Base-by-base conservation (phyloP, 2,113 vertebrate species). In the Cebidichthys violaceus region DNA sequence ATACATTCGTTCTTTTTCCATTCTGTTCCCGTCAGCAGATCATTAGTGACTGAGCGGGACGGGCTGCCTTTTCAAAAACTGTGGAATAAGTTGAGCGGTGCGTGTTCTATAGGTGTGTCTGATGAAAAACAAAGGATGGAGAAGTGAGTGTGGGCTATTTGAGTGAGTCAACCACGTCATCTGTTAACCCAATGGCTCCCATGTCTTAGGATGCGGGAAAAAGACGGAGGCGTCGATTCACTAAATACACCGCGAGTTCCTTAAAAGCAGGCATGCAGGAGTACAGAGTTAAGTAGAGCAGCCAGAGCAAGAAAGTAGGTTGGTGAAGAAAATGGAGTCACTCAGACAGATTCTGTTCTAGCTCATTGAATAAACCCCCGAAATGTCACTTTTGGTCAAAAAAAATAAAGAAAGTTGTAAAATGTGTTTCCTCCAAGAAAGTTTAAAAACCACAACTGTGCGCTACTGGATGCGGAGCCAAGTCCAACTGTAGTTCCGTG, bases 21-120 rank as follows among this genome's bases (percentile, higher is more conserved):
- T 80, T 90, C 55, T 82, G 22, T 76, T 76, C 60, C 75, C 9
- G n/a, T 86, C 81, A 86, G 81, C 52, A 35, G 27, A 71, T 80
- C 64, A 45, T 79, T 55, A 71, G 62, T 62, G 52, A 27, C 11
- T 50, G 77, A 54, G 67, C 18, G 22, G 72, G 35, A 68, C 55
- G 9, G 52, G 37, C 18, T 4, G n/a, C 61, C 37, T 88, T 70
- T 70, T 71, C 35, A 18, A 29, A 75, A 33, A 60, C 59, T 37
- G n/a, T 1, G 37, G 43, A 62, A 15, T 20, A 24, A 43, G 24
- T 0, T 71, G 71, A 31, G 82, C 35, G 50, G 69, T 47, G 62
- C 78, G 78, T 75, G 75, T 70, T 2, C n/a, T 57, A 61, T 35
- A 62, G 78, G 81, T 75, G 75, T 73, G 86, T 79, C 67, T 15